Evolutionary conservation across 2,113 vertebrate species (phyloP).

Genomic region (Pterocles orientalis): DNA sequence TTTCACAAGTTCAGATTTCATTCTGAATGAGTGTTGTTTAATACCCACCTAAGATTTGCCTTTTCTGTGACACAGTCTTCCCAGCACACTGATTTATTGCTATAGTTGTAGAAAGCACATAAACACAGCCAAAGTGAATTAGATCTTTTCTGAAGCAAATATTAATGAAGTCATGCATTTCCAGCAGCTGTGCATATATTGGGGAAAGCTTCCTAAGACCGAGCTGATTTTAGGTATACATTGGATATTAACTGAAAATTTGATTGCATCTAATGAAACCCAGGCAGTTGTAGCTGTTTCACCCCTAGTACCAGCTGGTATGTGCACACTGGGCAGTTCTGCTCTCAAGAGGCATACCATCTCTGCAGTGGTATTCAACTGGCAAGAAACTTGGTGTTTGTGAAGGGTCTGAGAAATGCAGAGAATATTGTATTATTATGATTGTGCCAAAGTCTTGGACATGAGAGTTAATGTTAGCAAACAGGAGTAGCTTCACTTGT

Average conservation of each 20-base stretch:
- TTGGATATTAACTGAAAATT: constrained; percentile 33
- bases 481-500: background rate
- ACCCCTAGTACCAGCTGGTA: background rate
- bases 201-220: background rate
- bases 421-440: background rate
- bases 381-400: constrained; percentile 11
- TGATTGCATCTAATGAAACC: constrained; percentile 9
- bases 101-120: constrained; percentile 9
- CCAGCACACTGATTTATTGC: background rate
- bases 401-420: background rate
- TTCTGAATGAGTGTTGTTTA: background rate
- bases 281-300: background rate
- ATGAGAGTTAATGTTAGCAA: background rate
- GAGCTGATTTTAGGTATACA: constrained; percentile 2
- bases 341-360: background rate
- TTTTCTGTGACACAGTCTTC: constrained; percentile 4
- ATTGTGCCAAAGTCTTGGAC: background rate
- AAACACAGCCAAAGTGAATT: constrained; percentile 43
- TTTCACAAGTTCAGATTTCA: constrained; percentile 6
- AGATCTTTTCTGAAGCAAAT: constrained; percentile 47
- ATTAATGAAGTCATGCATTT: constrained; percentile 39
- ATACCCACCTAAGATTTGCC: background rate
- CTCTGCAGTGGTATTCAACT: background rate
- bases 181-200: background rate
- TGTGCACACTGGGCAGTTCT: background rate